Conservation (phyloP, 2,888 invertebrate genomes). For the Folsomia candida region DNA sequence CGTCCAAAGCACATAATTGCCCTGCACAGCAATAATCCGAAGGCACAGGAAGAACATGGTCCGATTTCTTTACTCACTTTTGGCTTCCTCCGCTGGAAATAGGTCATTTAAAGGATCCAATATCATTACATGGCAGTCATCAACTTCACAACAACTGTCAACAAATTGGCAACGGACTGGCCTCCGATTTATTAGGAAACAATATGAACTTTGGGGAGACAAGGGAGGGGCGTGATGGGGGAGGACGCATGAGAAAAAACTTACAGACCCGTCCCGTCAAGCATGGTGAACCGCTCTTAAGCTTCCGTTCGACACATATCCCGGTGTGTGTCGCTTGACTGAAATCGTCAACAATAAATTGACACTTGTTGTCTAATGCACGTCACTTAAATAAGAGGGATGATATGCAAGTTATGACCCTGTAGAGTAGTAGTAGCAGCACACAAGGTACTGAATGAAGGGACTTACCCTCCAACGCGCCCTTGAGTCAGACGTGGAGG, state of each 20-base stretch:
- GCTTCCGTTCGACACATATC: neutral
- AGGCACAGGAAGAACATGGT: neutral
- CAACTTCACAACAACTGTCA: no score
- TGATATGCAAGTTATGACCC: neutral
- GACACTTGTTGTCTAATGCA: neutral
- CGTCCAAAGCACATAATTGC: neutral
- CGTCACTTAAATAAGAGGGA: neutral
- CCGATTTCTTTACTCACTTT: neutral
- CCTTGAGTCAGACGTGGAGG: neutral
- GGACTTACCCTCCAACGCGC: neutral
- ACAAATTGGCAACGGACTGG: no score
- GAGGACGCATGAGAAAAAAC: neutral
- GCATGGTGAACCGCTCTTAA: neutral
- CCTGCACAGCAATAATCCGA: neutral
- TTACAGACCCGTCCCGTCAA: neutral
- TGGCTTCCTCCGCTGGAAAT: neutral
- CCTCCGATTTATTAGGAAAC: no score
- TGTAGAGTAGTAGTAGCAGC: no score
- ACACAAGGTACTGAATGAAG: neutral
- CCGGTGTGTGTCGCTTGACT: neutral
- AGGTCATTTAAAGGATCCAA: neutral
- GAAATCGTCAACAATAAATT: neutral
- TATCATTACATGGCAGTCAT: neutral
- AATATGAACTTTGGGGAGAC: neutral
- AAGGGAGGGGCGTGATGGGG: neutral